These are phyloP conservation scores for Nineta flava DNA, from an alignment of 2,888 invertebrate species.

Conservation along the genomic window DNA sequence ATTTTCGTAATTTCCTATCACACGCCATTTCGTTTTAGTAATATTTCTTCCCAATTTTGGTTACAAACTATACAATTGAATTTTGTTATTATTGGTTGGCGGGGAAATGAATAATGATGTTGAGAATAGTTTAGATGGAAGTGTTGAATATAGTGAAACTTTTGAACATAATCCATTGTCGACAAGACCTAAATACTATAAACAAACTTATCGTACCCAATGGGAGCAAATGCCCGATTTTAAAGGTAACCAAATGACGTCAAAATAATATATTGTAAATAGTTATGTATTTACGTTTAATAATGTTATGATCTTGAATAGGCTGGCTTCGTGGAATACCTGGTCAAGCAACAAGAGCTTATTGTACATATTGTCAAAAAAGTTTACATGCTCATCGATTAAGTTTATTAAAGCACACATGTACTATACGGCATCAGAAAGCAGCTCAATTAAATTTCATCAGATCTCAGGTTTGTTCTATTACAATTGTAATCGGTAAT, in stretches of 20 bases:
- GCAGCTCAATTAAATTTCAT: slow-evolving; percentile 24
- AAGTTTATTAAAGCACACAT: slow-evolving; percentile 40
- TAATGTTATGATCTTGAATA: slow-evolving; percentile 16
- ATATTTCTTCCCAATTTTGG: slow-evolving; percentile 7
- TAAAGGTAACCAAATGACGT: slow-evolving; percentile 27
- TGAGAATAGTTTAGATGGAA: slow-evolving; percentile 1
- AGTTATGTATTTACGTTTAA: too few species aligned
- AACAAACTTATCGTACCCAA: slow-evolving; percentile 38
- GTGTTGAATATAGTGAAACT: not conserved
- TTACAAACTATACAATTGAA: slow-evolving; percentile 6
- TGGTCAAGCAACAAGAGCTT: slow-evolving; percentile 36
- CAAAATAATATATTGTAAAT: not conserved
- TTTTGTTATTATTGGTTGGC: not conserved
- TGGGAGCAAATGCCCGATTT: slow-evolving; percentile 43
- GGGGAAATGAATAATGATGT: slow-evolving; percentile 6
- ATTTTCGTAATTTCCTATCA: slow-evolving; percentile 2
- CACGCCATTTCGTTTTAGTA: slow-evolving; percentile 11
- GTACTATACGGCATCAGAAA: slow-evolving; percentile 40
- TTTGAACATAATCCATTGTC: not conserved
- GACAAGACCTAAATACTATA: slow-evolving; percentile 27
- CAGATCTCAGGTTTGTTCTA: slow-evolving; percentile 13
- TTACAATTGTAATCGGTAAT: not conserved
- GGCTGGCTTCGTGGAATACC: slow-evolving; percentile 39
- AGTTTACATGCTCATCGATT: slow-evolving; percentile 40
- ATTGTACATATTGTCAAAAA: slow-evolving; percentile 37